Conservation (phyloP, 2,113 vertebrate genomes). For the Merops nubicus region DNA sequence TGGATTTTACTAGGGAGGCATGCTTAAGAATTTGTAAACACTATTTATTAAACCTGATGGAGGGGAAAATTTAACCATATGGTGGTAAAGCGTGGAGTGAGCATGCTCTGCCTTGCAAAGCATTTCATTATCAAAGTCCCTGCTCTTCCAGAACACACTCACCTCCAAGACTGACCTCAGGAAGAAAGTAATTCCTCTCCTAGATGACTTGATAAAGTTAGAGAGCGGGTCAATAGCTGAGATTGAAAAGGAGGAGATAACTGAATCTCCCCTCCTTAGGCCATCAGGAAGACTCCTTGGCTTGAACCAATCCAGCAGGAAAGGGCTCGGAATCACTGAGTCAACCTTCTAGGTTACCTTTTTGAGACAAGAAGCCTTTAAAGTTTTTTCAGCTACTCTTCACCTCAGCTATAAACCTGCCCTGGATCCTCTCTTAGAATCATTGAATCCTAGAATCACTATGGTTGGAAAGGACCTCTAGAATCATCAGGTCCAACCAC, state of each 20-base stretch:
- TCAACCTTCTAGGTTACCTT: not conserved
- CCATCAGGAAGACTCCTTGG: not conserved
- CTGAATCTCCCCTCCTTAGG: rapidly evolving
- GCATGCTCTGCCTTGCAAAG: not conserved
- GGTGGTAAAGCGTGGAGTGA: not conserved
- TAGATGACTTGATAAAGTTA: not conserved
- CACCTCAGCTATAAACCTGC: not conserved
- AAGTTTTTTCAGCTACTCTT: not conserved
- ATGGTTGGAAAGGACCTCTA: too few species aligned
- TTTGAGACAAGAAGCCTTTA: not conserved
- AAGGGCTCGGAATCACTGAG: rapidly evolving
- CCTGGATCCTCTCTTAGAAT: not conserved
- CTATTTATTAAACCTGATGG: slow-evolving; percentile 56
- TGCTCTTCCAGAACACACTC: not conserved
- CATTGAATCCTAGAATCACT: too few species aligned
- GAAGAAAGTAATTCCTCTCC: not conserved
- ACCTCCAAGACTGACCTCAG: not conserved
- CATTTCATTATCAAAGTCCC: not conserved
- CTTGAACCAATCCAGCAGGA: not conserved
- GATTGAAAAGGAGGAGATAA: not conserved
- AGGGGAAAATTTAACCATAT: slow-evolving; percentile 36
- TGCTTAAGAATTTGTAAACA: slow-evolving; percentile 56
- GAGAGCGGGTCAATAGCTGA: not conserved
- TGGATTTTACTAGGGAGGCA: slow-evolving; percentile 41
- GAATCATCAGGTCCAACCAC: too few species aligned